Conservation (phyloP, 2,113 vertebrate genomes). For the Rissa tridactyla region DNA sequence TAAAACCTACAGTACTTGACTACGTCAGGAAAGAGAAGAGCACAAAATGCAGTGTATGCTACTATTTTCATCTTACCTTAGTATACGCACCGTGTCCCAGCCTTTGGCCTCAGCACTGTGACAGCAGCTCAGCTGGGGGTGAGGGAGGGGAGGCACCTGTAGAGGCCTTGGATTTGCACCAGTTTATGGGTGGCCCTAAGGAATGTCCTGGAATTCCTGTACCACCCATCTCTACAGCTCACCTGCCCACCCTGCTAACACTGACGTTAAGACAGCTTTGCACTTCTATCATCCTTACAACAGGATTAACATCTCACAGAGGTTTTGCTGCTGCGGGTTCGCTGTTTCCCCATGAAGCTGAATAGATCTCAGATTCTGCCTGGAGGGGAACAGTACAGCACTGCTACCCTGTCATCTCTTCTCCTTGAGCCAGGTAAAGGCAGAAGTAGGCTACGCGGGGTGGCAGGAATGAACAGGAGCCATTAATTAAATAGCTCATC, state of each 20-base stretch:
- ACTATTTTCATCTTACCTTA: neutral
- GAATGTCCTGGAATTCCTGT: neutral
- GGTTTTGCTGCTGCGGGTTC: neutral
- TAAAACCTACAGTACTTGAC: constrained; percentile 28
- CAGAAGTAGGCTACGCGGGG: neutral
- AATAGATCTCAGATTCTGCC: neutral
- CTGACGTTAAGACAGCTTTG: neutral
- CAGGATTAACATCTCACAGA: neutral
- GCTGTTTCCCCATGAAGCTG: neutral
- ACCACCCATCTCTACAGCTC: neutral
- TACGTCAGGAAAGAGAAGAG: neutral
- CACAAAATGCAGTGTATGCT: neutral
- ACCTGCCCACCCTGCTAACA: neutral
- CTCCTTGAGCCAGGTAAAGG: neutral
- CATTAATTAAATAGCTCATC: neutral
- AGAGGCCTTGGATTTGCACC: neutral
- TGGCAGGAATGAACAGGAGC: neutral
- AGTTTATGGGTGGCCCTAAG: neutral
- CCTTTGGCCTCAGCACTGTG: rapidly evolving
- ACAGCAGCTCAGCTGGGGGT: neutral
- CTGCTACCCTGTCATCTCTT: neutral
- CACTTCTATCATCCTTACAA: neutral
- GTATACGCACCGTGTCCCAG: neutral
- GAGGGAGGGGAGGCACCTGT: neutral
- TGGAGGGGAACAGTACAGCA: neutral